phyloP scores from a whole-genome alignment of 2,113 vertebrate genomes.

The Colinus virginianus region DNA sequence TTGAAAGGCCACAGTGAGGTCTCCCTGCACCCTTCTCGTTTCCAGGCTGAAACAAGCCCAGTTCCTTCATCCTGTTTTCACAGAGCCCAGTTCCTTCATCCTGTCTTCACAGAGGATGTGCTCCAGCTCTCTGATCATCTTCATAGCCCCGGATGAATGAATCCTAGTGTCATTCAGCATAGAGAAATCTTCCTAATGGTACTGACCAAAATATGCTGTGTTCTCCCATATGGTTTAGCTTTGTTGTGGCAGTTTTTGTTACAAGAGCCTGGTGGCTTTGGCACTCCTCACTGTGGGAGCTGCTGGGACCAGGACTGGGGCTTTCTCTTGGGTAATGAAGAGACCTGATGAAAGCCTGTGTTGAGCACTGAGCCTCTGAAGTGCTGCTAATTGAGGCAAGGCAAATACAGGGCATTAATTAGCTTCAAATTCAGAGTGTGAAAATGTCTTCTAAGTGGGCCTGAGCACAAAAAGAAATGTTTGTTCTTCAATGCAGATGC shows the following conservation, averaged over 20 bases:
- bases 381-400: not conserved
- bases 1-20: too few relatives aligned
- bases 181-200: not conserved
- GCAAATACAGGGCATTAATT: not conserved
- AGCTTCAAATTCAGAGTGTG: not conserved
- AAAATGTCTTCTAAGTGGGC: not conserved
- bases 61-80: too few relatives aligned
- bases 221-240: not conserved
- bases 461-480: not conserved
- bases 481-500: not conserved
- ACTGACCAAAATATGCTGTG: accelerated
- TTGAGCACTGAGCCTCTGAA: not conserved
- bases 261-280: not conserved
- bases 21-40: too few relatives aligned
- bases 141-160: not conserved
- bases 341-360: not conserved
- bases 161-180: not conserved
- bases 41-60: too few relatives aligned
- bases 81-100: too few relatives aligned
- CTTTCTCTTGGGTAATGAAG: accelerated
- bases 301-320: not conserved
- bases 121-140: too few relatives aligned
- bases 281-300: not conserved
- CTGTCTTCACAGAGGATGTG: too few relatives aligned
- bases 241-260: not conserved